Evolutionary conservation across 2,113 vertebrate species (phyloP).

Genomic region (Channa argus): DNA sequence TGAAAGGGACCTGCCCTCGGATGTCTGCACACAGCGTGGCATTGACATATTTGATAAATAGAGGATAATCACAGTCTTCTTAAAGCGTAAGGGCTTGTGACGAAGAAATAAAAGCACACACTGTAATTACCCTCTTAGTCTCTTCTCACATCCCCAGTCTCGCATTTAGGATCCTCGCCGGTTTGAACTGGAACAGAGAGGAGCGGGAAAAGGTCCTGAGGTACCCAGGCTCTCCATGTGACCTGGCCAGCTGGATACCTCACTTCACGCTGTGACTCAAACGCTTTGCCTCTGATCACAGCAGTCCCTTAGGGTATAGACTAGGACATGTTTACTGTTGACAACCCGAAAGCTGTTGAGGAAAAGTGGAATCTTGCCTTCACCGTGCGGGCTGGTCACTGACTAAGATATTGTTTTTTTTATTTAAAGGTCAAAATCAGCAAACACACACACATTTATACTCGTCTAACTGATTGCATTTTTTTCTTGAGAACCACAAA

Average conservation of each 20-base stretch:
- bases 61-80: neutral
- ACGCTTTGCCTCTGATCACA: constrained; percentile 24
- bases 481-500: no score
- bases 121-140: neutral
- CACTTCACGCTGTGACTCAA: constrained; percentile 2
- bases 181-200: neutral
- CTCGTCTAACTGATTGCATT: no score
- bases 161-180: neutral
- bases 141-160: neutral
- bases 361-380: constrained; percentile 1
- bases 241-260: constrained; percentile 15
- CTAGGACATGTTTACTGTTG: constrained; percentile 21
- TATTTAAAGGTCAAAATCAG: constrained; percentile 8
- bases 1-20: neutral
- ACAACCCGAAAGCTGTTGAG: constrained; percentile 9
- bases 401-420: neutral
- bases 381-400: neutral
- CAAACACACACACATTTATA: neutral
- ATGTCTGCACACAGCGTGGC: neutral
- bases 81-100: neutral
- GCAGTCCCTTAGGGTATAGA: neutral
- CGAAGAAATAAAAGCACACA: neutral
- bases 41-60: neutral
- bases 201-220: neutral
- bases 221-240: neutral